These are phyloP conservation scores for Drosophila guanche DNA, from an alignment of 1,140 invertebrate species.

Conservation along the genomic window DNA sequence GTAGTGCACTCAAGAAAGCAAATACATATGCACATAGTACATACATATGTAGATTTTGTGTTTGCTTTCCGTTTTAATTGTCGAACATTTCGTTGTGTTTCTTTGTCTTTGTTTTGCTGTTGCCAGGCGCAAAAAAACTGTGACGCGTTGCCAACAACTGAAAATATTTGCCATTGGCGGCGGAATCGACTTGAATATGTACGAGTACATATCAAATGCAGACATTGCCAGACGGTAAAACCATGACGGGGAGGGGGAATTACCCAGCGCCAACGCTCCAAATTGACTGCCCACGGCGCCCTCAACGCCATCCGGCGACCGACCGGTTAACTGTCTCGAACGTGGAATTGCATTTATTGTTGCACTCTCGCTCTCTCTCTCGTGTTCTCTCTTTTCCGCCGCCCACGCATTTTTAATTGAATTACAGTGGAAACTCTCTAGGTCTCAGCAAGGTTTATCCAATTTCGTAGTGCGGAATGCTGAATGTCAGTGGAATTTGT, in stretches of 20 bases:
- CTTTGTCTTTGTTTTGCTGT: conserved; percentile 51
- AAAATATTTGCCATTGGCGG: conserved; percentile 47
- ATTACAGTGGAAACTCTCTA: conserved; percentile 11
- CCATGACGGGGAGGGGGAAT: conserved; percentile 1
- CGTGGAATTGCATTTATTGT: conserved; percentile 5
- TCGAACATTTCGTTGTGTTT: conserved; percentile 21
- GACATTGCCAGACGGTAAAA: conserved; percentile 22
- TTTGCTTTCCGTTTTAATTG: conserved; percentile 33
- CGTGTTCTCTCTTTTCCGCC: conserved; percentile 7
- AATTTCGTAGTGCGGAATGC: no score
- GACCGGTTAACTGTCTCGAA: conserved; percentile 3
- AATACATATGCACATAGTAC: conserved; percentile 16
- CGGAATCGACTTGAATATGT: conserved; percentile 11
- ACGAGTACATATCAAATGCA: conserved; percentile 12
- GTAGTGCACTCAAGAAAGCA: conserved; percentile 18
- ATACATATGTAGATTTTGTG: conserved; percentile 23
- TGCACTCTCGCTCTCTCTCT: conserved; percentile 1
- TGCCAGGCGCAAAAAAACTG: conserved; percentile 51
- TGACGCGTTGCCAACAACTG: conserved; percentile 40
- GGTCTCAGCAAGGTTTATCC: no score
- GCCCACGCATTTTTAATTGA: conserved; percentile 36
- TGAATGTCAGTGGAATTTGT: neutral
- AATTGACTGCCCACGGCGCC: conserved; percentile 23
- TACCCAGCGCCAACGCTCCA: conserved; percentile 22
- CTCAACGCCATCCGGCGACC: conserved; percentile 2